Evolutionary conservation across 2,888 invertebrate genomes (phyloP), one percentile per base, ranked within the genome.

Genomic region (Ellobium chinense): DNA sequence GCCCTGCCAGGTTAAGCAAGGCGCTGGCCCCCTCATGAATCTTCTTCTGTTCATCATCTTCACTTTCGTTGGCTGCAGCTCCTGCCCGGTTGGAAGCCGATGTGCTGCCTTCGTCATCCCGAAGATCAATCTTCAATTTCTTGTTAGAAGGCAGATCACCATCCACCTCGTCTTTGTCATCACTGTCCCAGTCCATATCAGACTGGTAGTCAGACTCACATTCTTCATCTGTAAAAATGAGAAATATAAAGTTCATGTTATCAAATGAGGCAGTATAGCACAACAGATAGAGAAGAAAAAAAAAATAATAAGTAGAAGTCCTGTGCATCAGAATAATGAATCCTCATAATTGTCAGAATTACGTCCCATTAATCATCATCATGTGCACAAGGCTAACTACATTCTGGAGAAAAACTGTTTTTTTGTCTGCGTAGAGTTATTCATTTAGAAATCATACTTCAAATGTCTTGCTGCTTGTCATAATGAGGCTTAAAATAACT

Each of bases 21-120:
- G 96, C 96, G 89, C 96, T 96, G 0, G 96, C 96, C 81, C 96
- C 96, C 62, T 95, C 96, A 85, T 96, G 95, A 88, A 95, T 95
- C 85, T 95, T 88, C 83, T 92, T 89, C 82, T 93, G 93, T n/a
- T 92, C 92, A 68, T 91, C 91, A 37, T 89, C 89, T 0, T 88
- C 86, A 36, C 85, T 85, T 56, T 77, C 74, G 31, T 66, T 62
- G 7, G 37, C 27, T 76, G 70, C 39, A n/a, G 62, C 73, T 72
- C 29, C 37, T 14, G 18, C 37, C 62, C 39, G 73, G 9, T 46
- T 34, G 7, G 36, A 24, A 7, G 27, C n/a, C 14, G 54, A 70
- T 34, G 65, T 54, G 27, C 62, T 21, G 18, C 65, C 65, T 4
- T 65, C 46, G 27, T 29, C 68, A 2, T 29, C 54, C n/a, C 46